Percentiles rank a stretch among this genome's conserved stretches.
These are phyloP conservation scores for Fulica atra DNA, from an alignment of 2,113 vertebrate genomes.

Conservation along the genomic window DNA sequence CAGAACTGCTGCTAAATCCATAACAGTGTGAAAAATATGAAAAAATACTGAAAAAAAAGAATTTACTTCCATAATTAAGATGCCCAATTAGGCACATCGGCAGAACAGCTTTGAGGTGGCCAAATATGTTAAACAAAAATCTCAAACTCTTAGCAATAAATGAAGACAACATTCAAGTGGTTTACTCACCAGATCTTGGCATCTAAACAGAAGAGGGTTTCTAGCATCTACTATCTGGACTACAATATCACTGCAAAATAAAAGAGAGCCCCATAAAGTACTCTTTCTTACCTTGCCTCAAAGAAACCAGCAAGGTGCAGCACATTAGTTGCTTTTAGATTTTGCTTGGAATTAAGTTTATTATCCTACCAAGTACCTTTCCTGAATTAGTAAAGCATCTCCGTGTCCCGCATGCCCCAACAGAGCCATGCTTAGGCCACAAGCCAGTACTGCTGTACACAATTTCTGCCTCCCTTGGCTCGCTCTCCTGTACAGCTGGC, in stretches of 20 bases:
- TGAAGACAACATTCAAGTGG: background rate
- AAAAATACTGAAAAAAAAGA: background rate
- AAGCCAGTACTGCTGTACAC: background rate
- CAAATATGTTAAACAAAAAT: background rate
- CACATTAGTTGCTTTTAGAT: background rate
- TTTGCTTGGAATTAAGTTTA: background rate
- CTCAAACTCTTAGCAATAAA: background rate
- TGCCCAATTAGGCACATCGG: background rate
- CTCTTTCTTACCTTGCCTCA: background rate
- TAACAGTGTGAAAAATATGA: background rate
- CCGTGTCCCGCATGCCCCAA: background rate
- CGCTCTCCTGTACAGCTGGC: background rate
- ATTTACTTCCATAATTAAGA: background rate
- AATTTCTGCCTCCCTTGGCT: background rate
- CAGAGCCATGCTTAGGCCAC: background rate
- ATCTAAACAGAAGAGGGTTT: slow-evolving; percentile 93
- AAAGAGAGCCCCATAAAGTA: background rate
- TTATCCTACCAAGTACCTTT: background rate
- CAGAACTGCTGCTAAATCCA: background rate
- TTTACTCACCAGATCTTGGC: slow-evolving; percentile 90
- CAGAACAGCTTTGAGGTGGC: background rate
- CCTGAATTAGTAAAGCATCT: background rate
- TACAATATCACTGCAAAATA: slow-evolving; percentile 86
- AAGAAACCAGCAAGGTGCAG: background rate
- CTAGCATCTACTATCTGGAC: slow-evolving; percentile 97